These are phyloP conservation scores for Phataginus tricuspis DNA, from an alignment of 2,797 vertebrate species.

Conservation along the genomic window DNA sequence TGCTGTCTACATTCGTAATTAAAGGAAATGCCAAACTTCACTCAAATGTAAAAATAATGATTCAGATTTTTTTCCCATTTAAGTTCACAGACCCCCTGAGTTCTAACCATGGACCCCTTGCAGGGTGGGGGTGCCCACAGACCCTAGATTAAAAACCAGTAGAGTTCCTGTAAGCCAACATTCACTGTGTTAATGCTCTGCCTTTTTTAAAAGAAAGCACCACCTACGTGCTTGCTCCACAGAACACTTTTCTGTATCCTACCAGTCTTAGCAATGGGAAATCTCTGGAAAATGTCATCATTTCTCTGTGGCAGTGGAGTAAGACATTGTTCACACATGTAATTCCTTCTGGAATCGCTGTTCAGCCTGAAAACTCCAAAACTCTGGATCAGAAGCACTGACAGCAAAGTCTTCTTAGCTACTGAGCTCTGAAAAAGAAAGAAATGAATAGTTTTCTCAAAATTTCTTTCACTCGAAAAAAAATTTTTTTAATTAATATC, in stretches of 20 bases:
- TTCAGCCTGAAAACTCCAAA: not conserved
- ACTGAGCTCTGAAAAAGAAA: not conserved
- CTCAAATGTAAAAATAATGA: constrained; percentile 15
- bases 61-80: not conserved
- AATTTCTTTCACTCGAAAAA: not conserved
- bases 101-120: not conserved
- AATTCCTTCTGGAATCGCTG: not conserved
- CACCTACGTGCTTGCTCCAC: not conserved
- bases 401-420: not conserved
- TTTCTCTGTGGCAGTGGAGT: not conserved
- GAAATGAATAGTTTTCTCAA: not conserved
- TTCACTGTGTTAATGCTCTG: not conserved
- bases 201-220: not conserved
- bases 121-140: not conserved
- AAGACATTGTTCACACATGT: not conserved
- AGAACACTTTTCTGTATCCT: not conserved
- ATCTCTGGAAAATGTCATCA: not conserved
- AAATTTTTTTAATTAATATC: not conserved
- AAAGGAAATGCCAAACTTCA: constrained; percentile 35
- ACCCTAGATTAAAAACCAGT: not conserved
- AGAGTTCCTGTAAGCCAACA: not conserved
- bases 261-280: not conserved
- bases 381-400: not conserved
- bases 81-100: not conserved
- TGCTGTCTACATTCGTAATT: not conserved